Evolutionary conservation across 2,888 invertebrate genomes (phyloP), one percentile per base, ranked within the genome.

Genomic region (Amiota communis): DNA sequence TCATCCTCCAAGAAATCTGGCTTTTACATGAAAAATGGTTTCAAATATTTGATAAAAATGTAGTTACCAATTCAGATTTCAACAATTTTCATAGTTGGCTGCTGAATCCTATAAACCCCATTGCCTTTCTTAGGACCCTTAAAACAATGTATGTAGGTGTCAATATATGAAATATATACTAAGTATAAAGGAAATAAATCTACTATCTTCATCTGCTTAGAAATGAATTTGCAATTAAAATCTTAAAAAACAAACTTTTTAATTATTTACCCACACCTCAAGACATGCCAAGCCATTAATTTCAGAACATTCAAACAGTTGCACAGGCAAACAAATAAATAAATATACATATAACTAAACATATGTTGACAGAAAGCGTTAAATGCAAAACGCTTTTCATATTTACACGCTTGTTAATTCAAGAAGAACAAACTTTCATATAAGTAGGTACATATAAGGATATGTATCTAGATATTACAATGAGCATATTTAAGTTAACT

Each of bases 141-240:
- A 23, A 23, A 23, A 23, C n/a, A n/a, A n/a, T n/a, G n/a, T n/a
- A n/a, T n/a, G n/a, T n/a, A n/a, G 23, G 23, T 23, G 3, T 1
- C 1, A 36, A 36, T 6, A 36, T 36, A 36, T 4, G 6, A 36
- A 36, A 36, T 6, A 36, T 36, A 36, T 6, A n/a, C n/a, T n/a
- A 36, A 36, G 36, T 23, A 23, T 23, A 3, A 23, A 23, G 23
- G 23, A 23, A 2, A 23, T 2, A 17, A 8, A 20, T 59, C 20
- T 59, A 15, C 0, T 17, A 59, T 20, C n/a, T 51, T 51, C 53
- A 12, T 51, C 12, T 51, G 53, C 53, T 74, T 70, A 78, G 74
- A 81, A 87, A 87, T 87, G 87, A 87, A 85, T 86, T 86, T 87
- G 85, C 87, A 87, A 87, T 87, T 87, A 80, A 77, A 79, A 75